Percentiles rank a stretch among this genome's conserved stretches.
Evolutionary conservation across 2,113 vertebrate genomes (phyloP).

Genomic region (Zosterops pallidus): DNA sequence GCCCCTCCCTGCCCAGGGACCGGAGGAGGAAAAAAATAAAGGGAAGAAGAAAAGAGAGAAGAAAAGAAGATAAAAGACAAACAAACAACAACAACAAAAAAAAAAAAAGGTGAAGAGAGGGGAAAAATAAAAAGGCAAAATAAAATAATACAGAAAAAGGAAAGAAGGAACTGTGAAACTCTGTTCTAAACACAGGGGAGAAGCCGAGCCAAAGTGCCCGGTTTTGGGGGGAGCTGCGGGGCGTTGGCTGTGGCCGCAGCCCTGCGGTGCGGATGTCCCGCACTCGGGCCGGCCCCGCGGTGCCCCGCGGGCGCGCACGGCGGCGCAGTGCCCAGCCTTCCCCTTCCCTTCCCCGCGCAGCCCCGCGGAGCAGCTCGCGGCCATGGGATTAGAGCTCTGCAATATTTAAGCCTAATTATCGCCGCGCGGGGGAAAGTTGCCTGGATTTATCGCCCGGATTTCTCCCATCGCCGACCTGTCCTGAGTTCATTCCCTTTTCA

Average conservation of each 20-base stretch:
- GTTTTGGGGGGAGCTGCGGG: neutral
- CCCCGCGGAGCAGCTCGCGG: slow-evolving; percentile 44
- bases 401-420: slow-evolving; percentile 71
- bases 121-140: neutral
- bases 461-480: neutral
- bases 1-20: neutral
- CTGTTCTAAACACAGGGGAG: neutral
- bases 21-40: neutral
- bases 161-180: neutral
- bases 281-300: neutral
- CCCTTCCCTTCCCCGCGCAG: neutral
- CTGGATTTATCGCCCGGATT: slow-evolving; percentile 15
- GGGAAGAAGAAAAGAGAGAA: neutral
- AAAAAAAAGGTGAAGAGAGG: rapidly evolving
- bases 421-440: slow-evolving; percentile 58
- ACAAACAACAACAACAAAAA: neutral
- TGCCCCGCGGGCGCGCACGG: neutral
- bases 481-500: slow-evolving; percentile 20
- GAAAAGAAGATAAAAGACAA: neutral
- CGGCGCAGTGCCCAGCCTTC: neutral
- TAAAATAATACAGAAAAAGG: neutral
- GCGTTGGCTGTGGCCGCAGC: neutral
- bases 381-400: slow-evolving; percentile 66
- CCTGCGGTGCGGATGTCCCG: neutral
- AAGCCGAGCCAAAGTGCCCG: neutral